phyloP scores from a whole-genome alignment of 2,888 invertebrate species.

The Drosophila nigricruria region DNA sequence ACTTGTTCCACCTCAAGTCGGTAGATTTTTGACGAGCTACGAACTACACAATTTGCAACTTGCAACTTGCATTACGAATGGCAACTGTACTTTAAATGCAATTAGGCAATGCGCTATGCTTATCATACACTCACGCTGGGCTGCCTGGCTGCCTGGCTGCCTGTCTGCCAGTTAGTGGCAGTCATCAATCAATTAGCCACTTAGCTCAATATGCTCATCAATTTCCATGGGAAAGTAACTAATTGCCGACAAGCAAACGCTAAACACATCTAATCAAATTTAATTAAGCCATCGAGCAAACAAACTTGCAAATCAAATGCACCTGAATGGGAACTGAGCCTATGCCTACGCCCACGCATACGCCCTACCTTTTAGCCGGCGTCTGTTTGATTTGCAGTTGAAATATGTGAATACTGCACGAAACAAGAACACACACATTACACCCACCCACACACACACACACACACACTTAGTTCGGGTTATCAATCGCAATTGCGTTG shows the following conservation, averaged over 20 bases:
- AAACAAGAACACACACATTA: conserved; percentile 41
- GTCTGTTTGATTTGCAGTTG: conserved; percentile 72
- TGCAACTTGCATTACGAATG: conserved; percentile 13
- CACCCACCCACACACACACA: conserved; percentile 19
- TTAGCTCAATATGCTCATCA: conserved; percentile 72
- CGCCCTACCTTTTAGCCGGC: conserved; percentile 41
- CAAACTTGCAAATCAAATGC: conserved; percentile 50
- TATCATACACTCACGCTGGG: neutral
- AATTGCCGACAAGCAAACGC: conserved; percentile 62
- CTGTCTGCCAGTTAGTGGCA: conserved; percentile 5
- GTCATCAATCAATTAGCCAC: conserved; percentile 78
- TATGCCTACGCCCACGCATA: conserved; percentile 26
- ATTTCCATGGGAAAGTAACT: conserved; percentile 73
- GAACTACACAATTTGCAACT: conserved; percentile 29
- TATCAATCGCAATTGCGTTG: conserved; percentile 74
- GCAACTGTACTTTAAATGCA: conserved; percentile 37
- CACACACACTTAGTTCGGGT: conserved; percentile 47
- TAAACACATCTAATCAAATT: conserved; percentile 78
- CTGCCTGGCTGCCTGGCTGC: neutral
- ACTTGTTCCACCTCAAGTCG: conserved; percentile 21
- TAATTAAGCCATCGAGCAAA: conserved; percentile 74
- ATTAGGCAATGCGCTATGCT: conserved; percentile 47
- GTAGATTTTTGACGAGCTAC: conserved; percentile 40
- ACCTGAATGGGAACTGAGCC: conserved; percentile 35
- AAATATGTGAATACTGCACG: conserved; percentile 72